A percentile compares a stretch with the other conserved stretches of the same genome.
Evolutionary conservation across 2,113 vertebrate genomes (phyloP).

Genomic region (Hippolais icterina): DNA sequence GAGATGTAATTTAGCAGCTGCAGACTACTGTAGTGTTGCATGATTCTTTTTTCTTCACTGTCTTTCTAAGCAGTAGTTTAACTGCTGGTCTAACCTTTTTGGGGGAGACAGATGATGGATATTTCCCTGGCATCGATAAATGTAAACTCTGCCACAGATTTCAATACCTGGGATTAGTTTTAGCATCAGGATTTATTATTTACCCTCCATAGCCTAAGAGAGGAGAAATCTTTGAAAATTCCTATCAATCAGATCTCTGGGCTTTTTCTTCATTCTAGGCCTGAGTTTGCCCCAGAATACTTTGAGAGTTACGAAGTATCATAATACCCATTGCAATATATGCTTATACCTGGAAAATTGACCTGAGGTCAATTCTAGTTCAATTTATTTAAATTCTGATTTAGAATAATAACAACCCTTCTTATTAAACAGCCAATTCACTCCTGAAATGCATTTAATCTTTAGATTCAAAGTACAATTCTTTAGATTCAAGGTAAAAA

Average conservation of each 20-base stretch:
- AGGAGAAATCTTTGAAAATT: background rate
- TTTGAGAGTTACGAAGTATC: background rate
- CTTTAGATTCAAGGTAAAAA: background rate
- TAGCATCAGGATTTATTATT: background rate
- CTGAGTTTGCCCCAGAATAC: background rate
- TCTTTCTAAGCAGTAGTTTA: background rate
- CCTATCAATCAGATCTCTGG: background rate
- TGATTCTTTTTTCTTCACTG: background rate
- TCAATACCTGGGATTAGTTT: background rate
- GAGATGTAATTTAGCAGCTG: background rate
- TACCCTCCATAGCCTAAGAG: background rate
- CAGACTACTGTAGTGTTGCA: background rate
- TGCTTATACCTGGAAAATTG: background rate
- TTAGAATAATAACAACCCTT: background rate
- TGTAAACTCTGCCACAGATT: background rate
- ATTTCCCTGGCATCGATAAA: background rate
- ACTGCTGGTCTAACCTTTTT: background rate
- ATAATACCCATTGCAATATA: background rate
- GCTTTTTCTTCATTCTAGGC: background rate
- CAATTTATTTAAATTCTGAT: background rate
- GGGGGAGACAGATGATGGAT: fast-evolving
- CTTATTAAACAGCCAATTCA: background rate
- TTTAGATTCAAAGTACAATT: background rate
- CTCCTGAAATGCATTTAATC: background rate
- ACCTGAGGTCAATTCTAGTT: background rate